Evolutionary conservation across 1,140 invertebrate species (phyloP).

Genomic region (Coenobita brevimanus): DNA sequence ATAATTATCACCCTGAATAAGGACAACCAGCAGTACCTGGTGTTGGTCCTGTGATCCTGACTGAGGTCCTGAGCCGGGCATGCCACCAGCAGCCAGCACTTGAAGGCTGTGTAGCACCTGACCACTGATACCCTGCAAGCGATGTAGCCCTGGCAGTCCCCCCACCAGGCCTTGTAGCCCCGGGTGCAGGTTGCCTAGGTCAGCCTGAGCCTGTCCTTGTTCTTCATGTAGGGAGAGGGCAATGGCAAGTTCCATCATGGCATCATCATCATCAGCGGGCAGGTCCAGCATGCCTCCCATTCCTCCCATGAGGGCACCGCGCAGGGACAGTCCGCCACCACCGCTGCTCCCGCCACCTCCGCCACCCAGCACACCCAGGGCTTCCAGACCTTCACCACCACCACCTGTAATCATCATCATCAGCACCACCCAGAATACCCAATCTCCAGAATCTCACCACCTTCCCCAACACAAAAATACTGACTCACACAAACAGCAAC

Average conservation of each 20-base stretch:
- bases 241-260: conserved; percentile 96
- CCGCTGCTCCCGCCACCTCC: conserved; percentile 77
- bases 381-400: conserved; percentile 78
- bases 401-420: conserved; percentile 20
- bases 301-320: conserved; percentile 73
- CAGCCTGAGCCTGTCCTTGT: conserved; percentile 74
- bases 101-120: conserved; percentile 74
- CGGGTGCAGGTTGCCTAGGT: conserved; percentile 60
- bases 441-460: too few species aligned
- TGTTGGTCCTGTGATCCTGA: conserved; percentile 68
- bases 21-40: too few species aligned
- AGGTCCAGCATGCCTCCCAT: conserved; percentile 67
- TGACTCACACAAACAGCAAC: too few species aligned
- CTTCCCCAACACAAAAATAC: too few species aligned
- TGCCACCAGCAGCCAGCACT: conserved; percentile 67
- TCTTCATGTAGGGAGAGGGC: conserved; percentile 89
- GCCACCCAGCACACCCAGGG: conserved; percentile 77
- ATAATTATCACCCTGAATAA: too few species aligned
- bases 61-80: conserved; percentile 70
- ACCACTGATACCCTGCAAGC: conserved; percentile 74
- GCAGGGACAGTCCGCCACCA: conserved; percentile 73
- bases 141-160: conserved; percentile 74
- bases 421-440: too few species aligned
- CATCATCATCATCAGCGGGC: conserved; percentile 81
- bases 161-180: conserved; percentile 74